A percentile compares a stretch with the other conserved stretches of the same genome.
Evolutionary conservation across 2,797 vertebrate genomes (phyloP).

Genomic region (Acrossocheilus fasciatus): DNA sequence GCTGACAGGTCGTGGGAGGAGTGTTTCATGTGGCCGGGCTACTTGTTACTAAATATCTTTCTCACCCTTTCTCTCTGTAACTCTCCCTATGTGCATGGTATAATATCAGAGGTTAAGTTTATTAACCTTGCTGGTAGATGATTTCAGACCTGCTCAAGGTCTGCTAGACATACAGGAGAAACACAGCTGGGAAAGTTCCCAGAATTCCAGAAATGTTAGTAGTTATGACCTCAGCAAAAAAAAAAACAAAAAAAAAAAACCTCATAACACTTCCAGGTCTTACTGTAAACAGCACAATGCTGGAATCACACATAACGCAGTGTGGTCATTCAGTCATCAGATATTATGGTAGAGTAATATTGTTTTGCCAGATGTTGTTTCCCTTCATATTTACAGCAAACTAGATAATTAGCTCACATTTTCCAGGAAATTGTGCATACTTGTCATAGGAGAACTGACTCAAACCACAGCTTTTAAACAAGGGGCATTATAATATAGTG

Average conservation of each 20-base stretch:
- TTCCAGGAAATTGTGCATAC: slow-evolving; percentile 50
- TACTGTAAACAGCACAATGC: slow-evolving; percentile 42
- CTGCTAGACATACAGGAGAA: slow-evolving; percentile 65
- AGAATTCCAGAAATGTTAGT: slow-evolving; percentile 72
- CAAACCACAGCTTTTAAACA: slow-evolving; percentile 27
- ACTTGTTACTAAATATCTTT: slow-evolving; percentile 36
- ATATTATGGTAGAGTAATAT: slow-evolving; percentile 32
- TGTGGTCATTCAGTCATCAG: slow-evolving; percentile 50
- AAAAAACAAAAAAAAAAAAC: neutral
- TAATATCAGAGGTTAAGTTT: slow-evolving; percentile 68
- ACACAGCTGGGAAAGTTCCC: slow-evolving; percentile 63
- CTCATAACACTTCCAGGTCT: slow-evolving; percentile 16
- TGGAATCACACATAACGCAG: slow-evolving; percentile 32
- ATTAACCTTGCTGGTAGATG: slow-evolving; percentile 79
- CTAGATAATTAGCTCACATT: slow-evolving; percentile 41
- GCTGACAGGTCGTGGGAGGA: slow-evolving; percentile 59
- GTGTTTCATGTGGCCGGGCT: slow-evolving; percentile 37
- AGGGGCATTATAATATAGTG: slow-evolving; percentile 15
- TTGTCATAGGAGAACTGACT: slow-evolving; percentile 38
- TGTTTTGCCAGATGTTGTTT: slow-evolving; percentile 53
- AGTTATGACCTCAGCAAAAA: slow-evolving; percentile 67
- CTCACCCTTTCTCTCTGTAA: slow-evolving; percentile 40
- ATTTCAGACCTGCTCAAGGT: slow-evolving; percentile 80
- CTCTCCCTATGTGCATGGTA: slow-evolving; percentile 45
- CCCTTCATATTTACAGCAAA: slow-evolving; percentile 52